Evolutionary conservation across 64 coral and sea anemone genomes (phyloP).

Genomic region (Montipora cactus): DNA sequence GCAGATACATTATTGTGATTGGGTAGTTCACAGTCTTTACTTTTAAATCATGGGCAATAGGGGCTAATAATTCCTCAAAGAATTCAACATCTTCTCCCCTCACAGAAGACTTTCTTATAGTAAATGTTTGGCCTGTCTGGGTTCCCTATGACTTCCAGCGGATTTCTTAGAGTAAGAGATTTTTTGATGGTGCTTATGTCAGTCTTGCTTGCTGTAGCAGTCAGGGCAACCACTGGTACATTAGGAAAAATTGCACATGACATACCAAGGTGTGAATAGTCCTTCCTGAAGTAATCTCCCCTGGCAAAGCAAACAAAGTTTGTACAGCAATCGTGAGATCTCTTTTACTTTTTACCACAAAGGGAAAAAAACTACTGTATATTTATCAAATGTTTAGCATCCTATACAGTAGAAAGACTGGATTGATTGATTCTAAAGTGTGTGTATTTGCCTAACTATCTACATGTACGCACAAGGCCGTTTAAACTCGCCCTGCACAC

Average conservation of each 20-base stretch:
- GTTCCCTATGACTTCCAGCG: slow-evolving; percentile 37
- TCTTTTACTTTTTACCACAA: too few species aligned
- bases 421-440: too few species aligned
- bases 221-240: slow-evolving; percentile 46
- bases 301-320: too few species aligned
- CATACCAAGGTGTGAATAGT: neutral
- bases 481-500: too few species aligned
- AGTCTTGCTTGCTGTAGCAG: slow-evolving; percentile 51
- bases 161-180: slow-evolving; percentile 35
- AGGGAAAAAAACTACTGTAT: neutral
- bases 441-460: too few species aligned
- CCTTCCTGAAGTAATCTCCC: too few species aligned
- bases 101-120: slow-evolving; percentile 16
- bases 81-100: slow-evolving; percentile 31
- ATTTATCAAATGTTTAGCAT: too few species aligned
- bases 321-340: too few species aligned
- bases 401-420: too few species aligned
- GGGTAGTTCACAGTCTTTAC: neutral
- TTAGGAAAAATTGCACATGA: slow-evolving; percentile 60
- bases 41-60: neutral
- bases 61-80: slow-evolving; percentile 16
- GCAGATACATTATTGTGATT: too few species aligned
- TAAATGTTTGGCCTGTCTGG: slow-evolving; percentile 64
- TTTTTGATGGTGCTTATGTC: slow-evolving; percentile 29
- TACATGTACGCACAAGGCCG: too few species aligned